These are phyloP conservation scores for Cylindroiulus punctatus DNA, from an alignment of 2,888 invertebrate species.

Conservation along the genomic window DNA sequence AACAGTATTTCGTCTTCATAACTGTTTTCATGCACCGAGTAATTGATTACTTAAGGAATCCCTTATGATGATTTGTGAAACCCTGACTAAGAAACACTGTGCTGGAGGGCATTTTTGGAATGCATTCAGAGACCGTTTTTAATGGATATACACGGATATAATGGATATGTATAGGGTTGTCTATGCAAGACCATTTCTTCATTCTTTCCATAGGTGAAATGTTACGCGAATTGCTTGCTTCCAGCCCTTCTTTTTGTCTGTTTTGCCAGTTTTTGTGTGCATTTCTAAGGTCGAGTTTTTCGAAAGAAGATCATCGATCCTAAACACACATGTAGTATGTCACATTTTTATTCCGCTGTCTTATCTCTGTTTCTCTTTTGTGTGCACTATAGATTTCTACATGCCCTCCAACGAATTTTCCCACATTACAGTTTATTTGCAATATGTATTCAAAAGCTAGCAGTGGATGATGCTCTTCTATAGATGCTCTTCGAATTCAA, in stretches of 20 bases:
- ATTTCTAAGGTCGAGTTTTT: constrained; percentile 22
- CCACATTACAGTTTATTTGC: constrained; percentile 27
- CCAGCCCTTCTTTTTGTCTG: not conserved
- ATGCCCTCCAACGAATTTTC: constrained; percentile 6
- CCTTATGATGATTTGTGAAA: too few relatives aligned
- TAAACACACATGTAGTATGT: not conserved
- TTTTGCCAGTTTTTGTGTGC: not conserved
- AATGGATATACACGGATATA: not conserved
- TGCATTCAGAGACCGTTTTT: not conserved
- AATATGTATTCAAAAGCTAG: constrained; percentile 35
- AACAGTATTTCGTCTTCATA: too few relatives aligned
- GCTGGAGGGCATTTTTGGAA: not conserved
- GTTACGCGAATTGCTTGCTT: not conserved
- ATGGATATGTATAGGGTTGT: not conserved
- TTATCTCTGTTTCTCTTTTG: constrained; percentile 44
- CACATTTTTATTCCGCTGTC: constrained; percentile 21
- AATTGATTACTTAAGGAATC: too few relatives aligned
- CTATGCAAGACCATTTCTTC: not conserved
- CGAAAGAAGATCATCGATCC: constrained; percentile 39
- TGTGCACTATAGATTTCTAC: constrained; percentile 21
- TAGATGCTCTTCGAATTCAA: not conserved
- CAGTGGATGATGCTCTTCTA: not conserved
- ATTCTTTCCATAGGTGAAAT: not conserved
- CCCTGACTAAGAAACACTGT: not conserved
- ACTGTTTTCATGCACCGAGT: too few relatives aligned